Evolutionary conservation across 2,888 invertebrate species (phyloP), one percentile per base, ranked within the genome.

Genomic region (Conops quadrifasciatus): DNA sequence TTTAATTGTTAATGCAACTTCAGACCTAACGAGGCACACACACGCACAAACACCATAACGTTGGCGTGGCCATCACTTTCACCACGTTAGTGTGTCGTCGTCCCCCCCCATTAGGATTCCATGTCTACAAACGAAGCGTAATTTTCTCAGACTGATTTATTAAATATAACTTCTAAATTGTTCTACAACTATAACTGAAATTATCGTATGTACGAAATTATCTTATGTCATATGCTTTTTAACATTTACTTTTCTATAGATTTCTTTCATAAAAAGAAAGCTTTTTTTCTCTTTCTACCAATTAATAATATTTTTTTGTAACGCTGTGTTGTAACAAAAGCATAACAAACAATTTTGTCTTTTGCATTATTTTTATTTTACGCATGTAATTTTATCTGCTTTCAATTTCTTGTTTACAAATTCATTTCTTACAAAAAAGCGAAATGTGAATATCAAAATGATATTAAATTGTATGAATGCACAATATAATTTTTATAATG

Each of bases 171-270:
- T 63, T 63, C 15, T 65, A 4, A 30, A 51, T 65, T 65, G 24
- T 26, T 56, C 53, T 53, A 43, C 36, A 53, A 15, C 51, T 53
- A 66, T 51, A 65, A 53, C 21, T 53, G 51, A 65, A 26, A 26
- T 65, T 36, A 13, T 28, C 28, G 21, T 53, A 21, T 53, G 24
- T 45, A 62, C 16, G 11, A 24, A 21, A 19, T 19, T 53, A 21
- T 53, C 5, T 53, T n/a, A 19, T 19, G 24, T 26, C 15, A 3
- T 15, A 26, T 24, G 15, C 36, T 24, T 58, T 58, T 28, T 16
- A 28, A 28, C 26, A 58, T 28, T 28, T 58, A 28, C 58, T 13
- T 24, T 15, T 58, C 24, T 58, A 58, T 24, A 56, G 9, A 21
- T 56, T 21, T 21, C 26, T 58, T 58, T 26, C 11, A n/a, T 7